These are phyloP conservation scores for Orbicella faveolata DNA, from an alignment of 64 coral and sea anemone genomes.

Conservation along the genomic window DNA sequence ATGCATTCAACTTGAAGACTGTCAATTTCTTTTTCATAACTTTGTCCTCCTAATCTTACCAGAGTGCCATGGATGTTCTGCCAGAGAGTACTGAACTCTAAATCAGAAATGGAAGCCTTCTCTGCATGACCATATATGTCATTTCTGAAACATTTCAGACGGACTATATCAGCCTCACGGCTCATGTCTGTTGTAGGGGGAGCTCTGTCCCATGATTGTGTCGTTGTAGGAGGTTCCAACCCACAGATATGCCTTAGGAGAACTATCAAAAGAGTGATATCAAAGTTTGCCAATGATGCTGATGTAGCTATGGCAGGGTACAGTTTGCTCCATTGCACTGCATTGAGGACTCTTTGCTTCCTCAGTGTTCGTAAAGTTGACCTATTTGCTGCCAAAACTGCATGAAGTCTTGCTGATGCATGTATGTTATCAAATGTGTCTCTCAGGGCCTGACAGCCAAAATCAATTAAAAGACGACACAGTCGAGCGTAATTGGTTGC, in stretches of 20 bases:
- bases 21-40: neutral
- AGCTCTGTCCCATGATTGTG: neutral
- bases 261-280: neutral
- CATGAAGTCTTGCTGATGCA: neutral
- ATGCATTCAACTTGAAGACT: neutral
- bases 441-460: neutral
- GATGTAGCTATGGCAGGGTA: neutral
- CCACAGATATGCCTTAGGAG: conserved; percentile 12
- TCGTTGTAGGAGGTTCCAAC: neutral
- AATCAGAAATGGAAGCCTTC: neutral
- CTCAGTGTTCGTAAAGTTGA: neutral
- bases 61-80: neutral
- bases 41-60: neutral
- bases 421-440: conserved; percentile 2
- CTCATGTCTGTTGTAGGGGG: neutral
- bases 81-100: neutral
- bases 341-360: neutral
- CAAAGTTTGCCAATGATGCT: neutral
- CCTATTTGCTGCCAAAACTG: neutral
- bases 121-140: neutral
- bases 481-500: neutral
- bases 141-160: neutral
- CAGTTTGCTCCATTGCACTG: conserved; percentile 6
- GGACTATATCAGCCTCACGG: neutral
- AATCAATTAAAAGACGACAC: neutral